These are phyloP conservation scores for Glyptemys insculpta DNA, from an alignment of 2,797 vertebrate genomes.

Conservation along the genomic window DNA sequence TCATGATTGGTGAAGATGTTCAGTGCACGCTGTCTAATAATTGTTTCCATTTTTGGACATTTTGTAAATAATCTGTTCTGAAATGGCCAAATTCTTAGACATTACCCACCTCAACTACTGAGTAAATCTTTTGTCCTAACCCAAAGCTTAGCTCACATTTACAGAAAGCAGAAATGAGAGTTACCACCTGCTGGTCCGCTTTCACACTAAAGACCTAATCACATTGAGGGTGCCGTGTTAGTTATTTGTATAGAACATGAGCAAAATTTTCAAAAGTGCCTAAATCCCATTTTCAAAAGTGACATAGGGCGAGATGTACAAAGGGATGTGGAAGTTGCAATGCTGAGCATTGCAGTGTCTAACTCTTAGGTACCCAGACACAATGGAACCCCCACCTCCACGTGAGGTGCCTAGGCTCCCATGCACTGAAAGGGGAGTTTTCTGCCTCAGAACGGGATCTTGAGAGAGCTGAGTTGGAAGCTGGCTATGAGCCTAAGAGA, in stretches of 20 bases:
- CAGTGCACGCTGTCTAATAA: too few species aligned
- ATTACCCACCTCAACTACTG: neutral
- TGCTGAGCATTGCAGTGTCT: neutral
- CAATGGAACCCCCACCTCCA: neutral
- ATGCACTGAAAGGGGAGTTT: neutral
- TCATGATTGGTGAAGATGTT: neutral
- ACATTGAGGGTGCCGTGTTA: neutral
- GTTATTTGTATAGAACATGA: neutral
- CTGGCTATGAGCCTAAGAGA: neutral
- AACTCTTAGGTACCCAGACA: neutral
- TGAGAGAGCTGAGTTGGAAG: neutral
- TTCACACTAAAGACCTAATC: neutral
- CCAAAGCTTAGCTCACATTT: neutral
- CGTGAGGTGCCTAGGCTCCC: neutral
- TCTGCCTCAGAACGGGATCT: neutral
- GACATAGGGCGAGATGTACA: neutral
- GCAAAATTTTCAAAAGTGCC: neutral
- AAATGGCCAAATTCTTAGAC: neutral
- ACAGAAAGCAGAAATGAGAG: neutral
- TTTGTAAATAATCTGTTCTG: neutral
- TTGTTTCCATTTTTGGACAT: neutral
- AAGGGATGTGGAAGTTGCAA: neutral
- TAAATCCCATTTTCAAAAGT: neutral
- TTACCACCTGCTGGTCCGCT: neutral
- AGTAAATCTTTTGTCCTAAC: neutral